Evolutionary conservation across 1,140 invertebrate genomes (phyloP).

Genomic region (Colletes gigas): DNA sequence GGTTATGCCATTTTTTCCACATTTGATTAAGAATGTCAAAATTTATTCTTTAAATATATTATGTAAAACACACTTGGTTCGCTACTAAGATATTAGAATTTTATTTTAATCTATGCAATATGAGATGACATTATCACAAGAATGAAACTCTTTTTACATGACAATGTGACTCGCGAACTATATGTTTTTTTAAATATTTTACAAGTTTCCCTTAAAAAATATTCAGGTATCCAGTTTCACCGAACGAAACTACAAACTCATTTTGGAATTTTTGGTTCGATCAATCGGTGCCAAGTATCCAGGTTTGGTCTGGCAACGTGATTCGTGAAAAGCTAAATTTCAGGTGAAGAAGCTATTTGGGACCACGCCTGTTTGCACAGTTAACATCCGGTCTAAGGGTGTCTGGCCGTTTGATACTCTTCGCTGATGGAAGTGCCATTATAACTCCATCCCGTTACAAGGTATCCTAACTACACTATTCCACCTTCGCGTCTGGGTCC

Average conservation of each 20-base stretch:
- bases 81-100: too few relatives aligned
- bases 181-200: too few relatives aligned
- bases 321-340: not conserved
- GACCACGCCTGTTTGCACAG: slow-evolving; percentile 27
- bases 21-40: too few relatives aligned
- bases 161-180: too few relatives aligned
- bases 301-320: not conserved
- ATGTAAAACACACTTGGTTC: not conserved
- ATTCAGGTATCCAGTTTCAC: too few relatives aligned
- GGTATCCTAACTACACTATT: not conserved
- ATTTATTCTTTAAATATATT: not conserved
- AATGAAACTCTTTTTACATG: not conserved
- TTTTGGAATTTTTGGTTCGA: not conserved
- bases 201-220: too few relatives aligned
- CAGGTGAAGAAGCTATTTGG: slow-evolving; percentile 9
- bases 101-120: not conserved
- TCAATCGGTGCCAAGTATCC: not conserved
- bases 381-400: slow-evolving; percentile 24
- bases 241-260: too few relatives aligned
- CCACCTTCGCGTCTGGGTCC: not conserved
- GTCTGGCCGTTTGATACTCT: slow-evolving; percentile 1
- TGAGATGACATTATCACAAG: not conserved
- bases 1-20: too few relatives aligned
- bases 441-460: slow-evolving; percentile 3
- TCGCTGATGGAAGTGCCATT: slow-evolving; percentile 30